These are phyloP conservation scores for Eremophila alpestris DNA, from an alignment of 2,797 vertebrate species.

Conservation along the genomic window DNA sequence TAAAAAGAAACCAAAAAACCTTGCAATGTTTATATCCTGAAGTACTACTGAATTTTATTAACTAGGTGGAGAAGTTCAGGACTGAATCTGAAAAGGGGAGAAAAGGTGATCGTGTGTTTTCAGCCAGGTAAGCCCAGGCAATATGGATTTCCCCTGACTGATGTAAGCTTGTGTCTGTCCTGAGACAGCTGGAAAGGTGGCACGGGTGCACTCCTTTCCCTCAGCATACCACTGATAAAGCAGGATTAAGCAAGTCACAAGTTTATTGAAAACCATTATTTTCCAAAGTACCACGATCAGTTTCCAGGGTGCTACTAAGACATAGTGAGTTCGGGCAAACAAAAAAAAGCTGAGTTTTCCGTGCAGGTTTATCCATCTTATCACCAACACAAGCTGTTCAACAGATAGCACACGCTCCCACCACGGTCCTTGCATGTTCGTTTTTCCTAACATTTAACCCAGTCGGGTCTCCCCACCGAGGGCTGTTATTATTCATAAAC, in stretches of 20 bases:
- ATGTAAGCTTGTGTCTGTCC: not conserved
- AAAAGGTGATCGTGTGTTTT: not conserved
- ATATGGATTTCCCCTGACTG: not conserved
- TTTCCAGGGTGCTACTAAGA: not conserved
- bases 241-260: not conserved
- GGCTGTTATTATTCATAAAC: not conserved
- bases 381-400: not conserved
- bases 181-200: not conserved
- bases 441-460: not conserved
- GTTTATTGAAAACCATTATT: not conserved
- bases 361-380: not conserved
- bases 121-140: not conserved
- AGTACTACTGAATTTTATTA: not conserved
- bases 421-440: rapidly evolving
- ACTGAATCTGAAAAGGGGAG: not conserved
- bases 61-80: not conserved
- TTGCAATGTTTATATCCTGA: not conserved
- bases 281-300: not conserved
- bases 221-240: not conserved
- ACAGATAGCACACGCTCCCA: rapidly evolving
- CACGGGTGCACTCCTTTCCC: rapidly evolving
- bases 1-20: not conserved
- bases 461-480: not conserved
- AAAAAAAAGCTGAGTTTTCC: not conserved
- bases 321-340: rapidly evolving